Evolutionary conservation across 2,888 invertebrate species (phyloP).

Genomic region (Mamestra brassicae): DNA sequence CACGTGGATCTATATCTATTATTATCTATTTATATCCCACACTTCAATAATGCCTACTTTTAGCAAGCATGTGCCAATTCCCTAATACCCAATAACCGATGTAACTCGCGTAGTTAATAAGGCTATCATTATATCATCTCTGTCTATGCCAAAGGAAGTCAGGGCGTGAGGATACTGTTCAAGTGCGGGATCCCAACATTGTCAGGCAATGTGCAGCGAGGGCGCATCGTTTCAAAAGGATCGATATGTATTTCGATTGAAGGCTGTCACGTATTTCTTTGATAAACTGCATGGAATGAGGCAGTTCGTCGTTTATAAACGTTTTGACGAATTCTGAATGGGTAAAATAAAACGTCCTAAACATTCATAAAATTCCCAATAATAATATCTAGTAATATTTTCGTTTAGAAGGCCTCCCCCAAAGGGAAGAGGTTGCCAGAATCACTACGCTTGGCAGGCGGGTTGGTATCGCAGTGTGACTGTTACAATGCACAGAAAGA

Average conservation of each 20-base stretch:
- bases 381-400: too few relatives aligned
- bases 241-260: slow-evolving; percentile 6
- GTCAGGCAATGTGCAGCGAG: slow-evolving; percentile 11
- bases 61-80: slow-evolving; percentile 11
- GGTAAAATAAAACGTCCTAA: too few relatives aligned
- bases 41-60: slow-evolving; percentile 11
- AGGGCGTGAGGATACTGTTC: slow-evolving; percentile 26
- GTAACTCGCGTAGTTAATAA: slow-evolving; percentile 44
- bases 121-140: slow-evolving; percentile 54
- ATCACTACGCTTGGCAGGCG: too few relatives aligned
- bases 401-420: too few relatives aligned
- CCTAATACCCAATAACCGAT: slow-evolving; percentile 42
- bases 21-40: background rate
- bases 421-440: too few relatives aligned
- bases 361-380: too few relatives aligned
- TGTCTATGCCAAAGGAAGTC: slow-evolving; percentile 47
- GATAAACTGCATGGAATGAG: background rate
- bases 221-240: slow-evolving; percentile 37
- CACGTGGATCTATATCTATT: background rate
- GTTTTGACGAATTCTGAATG: background rate
- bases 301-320: background rate
- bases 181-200: slow-evolving; percentile 40
- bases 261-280: background rate
- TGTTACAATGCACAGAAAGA: too few relatives aligned
- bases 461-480: too few relatives aligned